Evolutionary conservation across 1,140 invertebrate species (phyloP).

Genomic region (Vanessa tameamea): DNA sequence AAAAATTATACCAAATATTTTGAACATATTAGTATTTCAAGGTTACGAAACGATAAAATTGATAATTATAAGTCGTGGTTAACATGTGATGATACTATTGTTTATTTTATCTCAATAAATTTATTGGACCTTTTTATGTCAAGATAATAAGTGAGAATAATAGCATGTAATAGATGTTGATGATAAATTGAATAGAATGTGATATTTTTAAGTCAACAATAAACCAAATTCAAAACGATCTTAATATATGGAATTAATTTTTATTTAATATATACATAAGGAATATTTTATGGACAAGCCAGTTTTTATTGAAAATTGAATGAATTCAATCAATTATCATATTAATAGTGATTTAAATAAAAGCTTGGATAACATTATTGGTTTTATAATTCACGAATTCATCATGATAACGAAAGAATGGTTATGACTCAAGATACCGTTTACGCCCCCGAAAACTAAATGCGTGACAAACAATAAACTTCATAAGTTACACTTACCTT

Average conservation of each 20-base stretch:
- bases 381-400: constrained; percentile 10
- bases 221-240: too few relatives aligned
- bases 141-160: background rate
- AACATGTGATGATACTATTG: background rate
- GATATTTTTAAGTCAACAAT: too few relatives aligned
- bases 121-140: background rate
- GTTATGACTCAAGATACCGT: constrained; percentile 39
- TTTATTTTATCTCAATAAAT: constrained; percentile 4
- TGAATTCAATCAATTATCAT: background rate
- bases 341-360: background rate
- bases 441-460: constrained; percentile 38
- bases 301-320: background rate
- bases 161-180: background rate
- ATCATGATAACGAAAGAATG: constrained; percentile 17
- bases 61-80: background rate
- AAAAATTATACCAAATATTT: too few relatives aligned
- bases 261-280: background rate
- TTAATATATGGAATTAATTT: background rate
- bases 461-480: constrained; percentile 25
- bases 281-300: background rate
- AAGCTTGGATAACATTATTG: background rate
- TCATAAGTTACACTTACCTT: constrained; percentile 83
- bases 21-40: too few relatives aligned
- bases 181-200: background rate
- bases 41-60: too few relatives aligned